Evolutionary conservation across 1,140 invertebrate species (phyloP).

Genomic region (Drosophila lowei): DNA sequence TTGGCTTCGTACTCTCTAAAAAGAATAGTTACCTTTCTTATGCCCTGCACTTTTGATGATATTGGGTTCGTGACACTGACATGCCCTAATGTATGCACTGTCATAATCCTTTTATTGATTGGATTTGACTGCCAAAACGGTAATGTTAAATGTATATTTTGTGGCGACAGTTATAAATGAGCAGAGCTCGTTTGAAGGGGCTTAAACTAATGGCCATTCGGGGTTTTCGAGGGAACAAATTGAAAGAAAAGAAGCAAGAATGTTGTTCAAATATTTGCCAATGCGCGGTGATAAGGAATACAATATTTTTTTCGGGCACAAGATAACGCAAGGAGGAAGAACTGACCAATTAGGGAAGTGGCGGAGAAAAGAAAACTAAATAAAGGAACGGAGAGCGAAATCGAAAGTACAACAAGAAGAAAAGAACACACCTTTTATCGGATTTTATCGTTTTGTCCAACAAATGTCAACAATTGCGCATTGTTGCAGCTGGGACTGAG

Average conservation of each 20-base stretch:
- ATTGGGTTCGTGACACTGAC: conserved; percentile 26
- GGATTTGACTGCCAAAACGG: conserved; percentile 65
- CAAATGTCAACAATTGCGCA: conserved; percentile 79
- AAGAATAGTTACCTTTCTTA: conserved; percentile 10
- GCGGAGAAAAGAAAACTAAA: conserved; percentile 53
- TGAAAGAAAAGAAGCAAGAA: conserved; percentile 28
- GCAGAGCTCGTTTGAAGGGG: conserved; percentile 36
- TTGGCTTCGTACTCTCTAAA: too few relatives aligned
- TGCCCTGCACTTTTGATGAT: conserved; percentile 12
- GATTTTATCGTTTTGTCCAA: conserved; percentile 74
- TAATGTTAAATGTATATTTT: conserved; percentile 49
- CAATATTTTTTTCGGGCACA: conserved; percentile 40
- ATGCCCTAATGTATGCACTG: conserved; percentile 54
- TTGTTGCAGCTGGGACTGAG: conserved; percentile 69
- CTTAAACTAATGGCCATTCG: conserved; percentile 75
- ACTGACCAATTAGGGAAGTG: conserved; percentile 63
- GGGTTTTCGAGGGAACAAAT: conserved; percentile 30
- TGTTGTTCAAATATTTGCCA: conserved; percentile 73
- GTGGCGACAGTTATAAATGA: conserved; percentile 69
- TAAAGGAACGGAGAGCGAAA: conserved; percentile 52
- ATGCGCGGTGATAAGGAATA: conserved; percentile 60
- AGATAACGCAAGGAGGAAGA: conserved; percentile 45
- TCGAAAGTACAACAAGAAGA: conserved; percentile 63
- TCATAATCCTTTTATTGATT: conserved; percentile 80
- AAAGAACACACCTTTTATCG: conserved; percentile 55